Evolutionary conservation across 2,113 vertebrate species (phyloP).

Genomic region (Lampris megalopsis): DNA sequence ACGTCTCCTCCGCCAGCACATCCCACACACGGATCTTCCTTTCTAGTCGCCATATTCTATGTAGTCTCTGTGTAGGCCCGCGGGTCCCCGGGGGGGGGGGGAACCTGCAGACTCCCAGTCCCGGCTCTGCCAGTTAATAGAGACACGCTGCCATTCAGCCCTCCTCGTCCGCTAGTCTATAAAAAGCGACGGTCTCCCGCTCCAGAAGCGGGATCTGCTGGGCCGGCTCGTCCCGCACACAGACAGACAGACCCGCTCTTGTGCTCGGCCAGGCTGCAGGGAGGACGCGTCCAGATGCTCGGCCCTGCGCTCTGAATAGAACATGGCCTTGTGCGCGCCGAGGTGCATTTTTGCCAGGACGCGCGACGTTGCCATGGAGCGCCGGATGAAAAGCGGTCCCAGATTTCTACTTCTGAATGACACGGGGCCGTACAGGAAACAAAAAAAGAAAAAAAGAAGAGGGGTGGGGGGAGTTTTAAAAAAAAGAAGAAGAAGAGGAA

Average conservation of each 20-base stretch:
- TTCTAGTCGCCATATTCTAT: too few species aligned
- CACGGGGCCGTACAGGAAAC: slow-evolving; percentile 76
- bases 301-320: slow-evolving; percentile 67
- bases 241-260: slow-evolving; percentile 80
- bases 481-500: slow-evolving; percentile 43
- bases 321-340: slow-evolving; percentile 82
- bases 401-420: slow-evolving; percentile 82
- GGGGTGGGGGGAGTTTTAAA: slow-evolving; percentile 74
- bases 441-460: slow-evolving; percentile 70
- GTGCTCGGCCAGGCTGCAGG: slow-evolving; percentile 76
- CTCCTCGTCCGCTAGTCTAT: slow-evolving; percentile 79
- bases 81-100: too few species aligned
- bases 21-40: too few species aligned
- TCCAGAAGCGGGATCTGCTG: too few species aligned
- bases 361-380: slow-evolving; percentile 85
- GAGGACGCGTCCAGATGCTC: slow-evolving; percentile 85
- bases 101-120: too few species aligned
- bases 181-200: slow-evolving; percentile 78
- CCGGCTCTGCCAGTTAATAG: slow-evolving; percentile 75
- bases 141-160: slow-evolving; percentile 76
- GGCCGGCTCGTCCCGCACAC: not conserved
- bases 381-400: slow-evolving; percentile 83
- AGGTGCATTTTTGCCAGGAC: slow-evolving; percentile 85
- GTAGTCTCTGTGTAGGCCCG: too few species aligned
- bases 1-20: too few species aligned